Evolutionary conservation across 2,797 vertebrate genomes (phyloP), one percentile per base, ranked within the genome.

Genomic region (Oreochromis grahami): DNA sequence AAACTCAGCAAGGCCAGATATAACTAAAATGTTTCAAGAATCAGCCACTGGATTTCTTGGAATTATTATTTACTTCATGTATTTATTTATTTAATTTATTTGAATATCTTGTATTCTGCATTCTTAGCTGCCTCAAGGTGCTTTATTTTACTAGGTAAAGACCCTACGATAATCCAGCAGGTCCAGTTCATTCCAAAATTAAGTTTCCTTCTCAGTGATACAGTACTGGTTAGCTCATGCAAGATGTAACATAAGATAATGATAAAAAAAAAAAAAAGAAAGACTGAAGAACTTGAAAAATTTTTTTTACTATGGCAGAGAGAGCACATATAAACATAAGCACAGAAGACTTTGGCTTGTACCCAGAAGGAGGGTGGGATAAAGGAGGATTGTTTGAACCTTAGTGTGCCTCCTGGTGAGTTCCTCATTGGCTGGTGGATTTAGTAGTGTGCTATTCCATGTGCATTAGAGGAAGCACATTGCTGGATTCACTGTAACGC

Each of bases 381-480:
- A 24, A 48, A 11, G 7, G 19, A 56, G 56, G 17, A 51, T 52
- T 77, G 29, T 80, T 74, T 80, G 36, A 79, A 56, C 76, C 24
- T 80, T n/a, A 6, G 56, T 26, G 14, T 6, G 7, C 29, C 60
- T 84, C 53, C 36, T 79, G 38, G 52, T 2, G 1, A 86, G 80
- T 77, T 82, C 38, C 52, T 88, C 29, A 38, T 43, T 77, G 58
- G 36, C 48, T 58, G 41, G 24, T 87, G 21, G 81, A 87, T 70
- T 74, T 45, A 50, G 29, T 14, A 7, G 29, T 10, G 38, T 43
- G 24, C 2, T 2, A 8, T 34, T 63, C 77, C 50, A 79, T 14
- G 11, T 87, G 78, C 60, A 60, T 14, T 65, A 34, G 58, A 84
- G 84, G 82, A 88, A 84, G 60, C 79, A 24, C 58, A 81, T 53